Conservation (phyloP, 2,888 invertebrate species). For the Synanthedon tipuliformis region DNA sequence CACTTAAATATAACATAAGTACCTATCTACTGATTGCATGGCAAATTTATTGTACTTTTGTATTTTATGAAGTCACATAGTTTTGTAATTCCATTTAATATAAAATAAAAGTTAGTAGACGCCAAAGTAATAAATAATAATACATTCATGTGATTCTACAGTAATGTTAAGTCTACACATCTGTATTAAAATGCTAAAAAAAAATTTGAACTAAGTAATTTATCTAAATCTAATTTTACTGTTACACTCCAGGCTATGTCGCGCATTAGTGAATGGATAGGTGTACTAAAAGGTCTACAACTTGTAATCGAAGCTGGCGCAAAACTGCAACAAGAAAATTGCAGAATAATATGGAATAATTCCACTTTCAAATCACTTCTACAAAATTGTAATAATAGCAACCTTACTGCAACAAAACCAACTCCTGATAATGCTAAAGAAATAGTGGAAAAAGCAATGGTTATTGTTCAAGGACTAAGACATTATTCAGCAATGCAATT, state of each 20-base stretch:
- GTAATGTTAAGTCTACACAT: too few relatives aligned
- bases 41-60: too few relatives aligned
- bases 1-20: too few relatives aligned
- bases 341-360: constrained; percentile 75
- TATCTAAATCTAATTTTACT: too few relatives aligned
- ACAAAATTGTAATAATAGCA: constrained; percentile 42
- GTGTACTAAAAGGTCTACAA: constrained; percentile 77
- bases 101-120: too few relatives aligned
- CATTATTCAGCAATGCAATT: constrained; percentile 62
- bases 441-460: constrained; percentile 72
- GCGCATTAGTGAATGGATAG: constrained; percentile 73
- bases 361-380: constrained; percentile 73
- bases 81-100: too few relatives aligned
- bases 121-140: too few relatives aligned
- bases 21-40: too few relatives aligned
- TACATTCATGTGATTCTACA: too few relatives aligned
- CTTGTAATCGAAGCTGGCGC: constrained; percentile 75
- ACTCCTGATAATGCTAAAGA: constrained; percentile 37
- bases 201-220: too few relatives aligned
- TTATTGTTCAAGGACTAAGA: constrained; percentile 78
- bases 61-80: too few relatives aligned
- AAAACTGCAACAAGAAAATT: constrained; percentile 73
- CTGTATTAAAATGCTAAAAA: too few relatives aligned
- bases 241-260: constrained; percentile 61
- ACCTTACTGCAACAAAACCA: constrained; percentile 28